Evolutionary conservation across 2,113 vertebrate genomes (phyloP), one percentile per base, ranked within the genome.

Genomic region (Murina feae): DNA sequence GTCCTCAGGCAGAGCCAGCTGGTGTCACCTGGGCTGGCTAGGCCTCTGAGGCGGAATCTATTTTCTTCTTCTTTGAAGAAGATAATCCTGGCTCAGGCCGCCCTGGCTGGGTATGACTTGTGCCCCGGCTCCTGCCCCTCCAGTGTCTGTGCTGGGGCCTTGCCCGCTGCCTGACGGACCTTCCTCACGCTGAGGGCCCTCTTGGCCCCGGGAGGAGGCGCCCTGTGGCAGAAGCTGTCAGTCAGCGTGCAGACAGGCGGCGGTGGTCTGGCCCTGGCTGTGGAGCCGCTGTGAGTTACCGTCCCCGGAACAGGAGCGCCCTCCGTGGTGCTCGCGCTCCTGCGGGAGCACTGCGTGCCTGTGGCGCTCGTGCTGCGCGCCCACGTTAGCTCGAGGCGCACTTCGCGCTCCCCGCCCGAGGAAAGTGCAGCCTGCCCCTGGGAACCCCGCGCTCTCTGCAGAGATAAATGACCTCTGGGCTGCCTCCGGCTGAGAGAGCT

Each of bases 371-470:
- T 12, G 14, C 21, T 14, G 5, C 21, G 49, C 60, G 0, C 14
- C 35, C 25, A 6, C 47, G 0, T 47, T 7, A 28, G 9, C 47
- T 9, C 0, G 4, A 5, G 71, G 47, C 1, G 32, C 8, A 1
- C 28, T 39, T 35, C 12, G 9, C 3, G 7, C 65, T 71, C 39
- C 32, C 17, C 8, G 32, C n/a, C 2, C 12, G 16, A n/a, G 66
- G 80, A 32, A 0, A 6, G 0, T 20, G 1, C 35, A 21, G 60
- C 63, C 51, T 16, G 7, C 44, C 10, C 0, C 37, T 1, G 0
- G 68, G 60, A 49, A 53, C 51, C 30, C 42, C 32, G 1, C 9
- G 58, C 1, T 13, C 20, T 7, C 0, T 3, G 58, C 44, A 6
- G 6, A 11, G 14, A 5, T 42, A 5, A 53, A 28, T 11, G 9